Conservation (phyloP, 2,888 invertebrate species). For the Ormia ochracea region DNA sequence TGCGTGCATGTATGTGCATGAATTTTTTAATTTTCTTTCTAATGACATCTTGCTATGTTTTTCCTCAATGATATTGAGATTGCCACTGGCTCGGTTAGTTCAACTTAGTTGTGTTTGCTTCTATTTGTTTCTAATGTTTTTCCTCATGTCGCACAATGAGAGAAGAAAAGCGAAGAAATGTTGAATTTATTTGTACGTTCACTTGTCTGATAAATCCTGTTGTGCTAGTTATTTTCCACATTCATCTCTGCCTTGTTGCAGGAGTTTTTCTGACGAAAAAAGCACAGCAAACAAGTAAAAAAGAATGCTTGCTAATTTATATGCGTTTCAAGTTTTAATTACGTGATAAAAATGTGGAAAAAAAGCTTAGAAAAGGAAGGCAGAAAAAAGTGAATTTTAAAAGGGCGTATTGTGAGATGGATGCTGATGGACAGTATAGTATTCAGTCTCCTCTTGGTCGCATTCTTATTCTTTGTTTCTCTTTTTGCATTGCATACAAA, state of each 20-base stretch:
- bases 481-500: slow-evolving; percentile 18
- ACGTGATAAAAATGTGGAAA: slow-evolving; percentile 69
- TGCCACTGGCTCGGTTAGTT: slow-evolving; percentile 13
- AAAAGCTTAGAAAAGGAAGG: slow-evolving; percentile 36
- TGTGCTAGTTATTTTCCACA: slow-evolving; percentile 44
- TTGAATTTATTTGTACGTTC: slow-evolving; percentile 46
- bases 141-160: not conserved
- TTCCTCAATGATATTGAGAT: not conserved
- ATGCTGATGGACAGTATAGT: slow-evolving; percentile 55
- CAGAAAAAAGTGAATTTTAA: slow-evolving; percentile 59
- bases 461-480: slow-evolving; percentile 8
- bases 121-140: not conserved
- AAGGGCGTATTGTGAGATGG: slow-evolving; percentile 58
- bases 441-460: slow-evolving; percentile 17
- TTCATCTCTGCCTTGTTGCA: slow-evolving; percentile 47
- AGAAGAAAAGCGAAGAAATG: slow-evolving; percentile 17
- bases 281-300: slow-evolving; percentile 19
- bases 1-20: not conserved
- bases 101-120: not conserved
- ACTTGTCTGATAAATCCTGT: slow-evolving; percentile 57
- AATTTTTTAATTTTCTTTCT: too few relatives aligned
- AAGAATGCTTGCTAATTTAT: slow-evolving; percentile 72
- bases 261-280: slow-evolving; percentile 33
- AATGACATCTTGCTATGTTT: slow-evolving; percentile 5
- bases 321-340: slow-evolving; percentile 76